These are phyloP conservation scores for Teleopsis dalmanni DNA, from an alignment of 1,140 invertebrate species.

Conservation along the genomic window DNA sequence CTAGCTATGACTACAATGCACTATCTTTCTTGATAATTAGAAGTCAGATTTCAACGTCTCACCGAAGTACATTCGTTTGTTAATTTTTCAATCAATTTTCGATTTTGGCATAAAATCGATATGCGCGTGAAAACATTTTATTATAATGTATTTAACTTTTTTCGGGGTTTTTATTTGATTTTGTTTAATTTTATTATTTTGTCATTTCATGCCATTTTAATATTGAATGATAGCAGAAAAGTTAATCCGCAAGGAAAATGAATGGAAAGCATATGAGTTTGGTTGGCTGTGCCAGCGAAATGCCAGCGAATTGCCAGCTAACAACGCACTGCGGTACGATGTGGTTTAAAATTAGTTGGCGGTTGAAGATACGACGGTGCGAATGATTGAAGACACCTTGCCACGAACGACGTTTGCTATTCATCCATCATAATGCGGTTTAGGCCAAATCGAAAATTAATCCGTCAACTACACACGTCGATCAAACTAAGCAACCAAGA, in stretches of 20 bases:
- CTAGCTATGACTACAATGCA: no score
- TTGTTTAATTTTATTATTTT: no score
- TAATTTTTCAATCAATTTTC: not conserved
- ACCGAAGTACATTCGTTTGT: no score
- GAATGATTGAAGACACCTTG: constrained; percentile 1
- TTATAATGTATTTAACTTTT: no score
- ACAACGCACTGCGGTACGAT: constrained; percentile 2
- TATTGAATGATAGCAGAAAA: constrained; percentile 7
- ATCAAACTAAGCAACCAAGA: constrained; percentile 7
- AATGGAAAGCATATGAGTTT: not conserved
- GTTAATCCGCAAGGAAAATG: constrained; percentile 6
- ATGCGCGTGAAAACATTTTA: constrained; percentile 5
- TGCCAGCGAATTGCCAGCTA: no score
- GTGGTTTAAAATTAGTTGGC: no score
- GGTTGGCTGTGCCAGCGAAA: not conserved
- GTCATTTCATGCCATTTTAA: constrained; percentile 6
- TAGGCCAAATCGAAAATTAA: constrained; percentile 12
- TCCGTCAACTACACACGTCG: constrained; percentile 7
- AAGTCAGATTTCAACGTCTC: no score
- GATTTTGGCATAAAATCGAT: constrained; percentile 6
- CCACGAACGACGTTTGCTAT: not conserved
- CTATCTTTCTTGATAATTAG: no score
- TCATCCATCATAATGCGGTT: constrained; percentile 11
- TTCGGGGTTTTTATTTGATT: no score
- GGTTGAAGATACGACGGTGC: not conserved